Percentiles rank a stretch among this genome's conserved stretches.
These are phyloP conservation scores for Drosophila macrospina DNA, from an alignment of 2,888 invertebrate genomes.

Conservation along the genomic window DNA sequence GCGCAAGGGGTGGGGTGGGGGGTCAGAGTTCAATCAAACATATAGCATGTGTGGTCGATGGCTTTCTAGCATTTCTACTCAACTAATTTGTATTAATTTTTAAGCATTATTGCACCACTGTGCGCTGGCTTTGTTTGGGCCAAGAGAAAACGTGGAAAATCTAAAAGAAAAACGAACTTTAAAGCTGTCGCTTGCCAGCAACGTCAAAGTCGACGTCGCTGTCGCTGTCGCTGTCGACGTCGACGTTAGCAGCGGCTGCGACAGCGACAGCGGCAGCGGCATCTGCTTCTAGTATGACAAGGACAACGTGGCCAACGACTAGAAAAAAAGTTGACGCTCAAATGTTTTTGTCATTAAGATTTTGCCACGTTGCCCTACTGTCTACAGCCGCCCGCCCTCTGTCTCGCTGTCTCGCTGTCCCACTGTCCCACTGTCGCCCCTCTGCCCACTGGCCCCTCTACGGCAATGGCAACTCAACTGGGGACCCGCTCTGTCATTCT, in stretches of 20 bases:
- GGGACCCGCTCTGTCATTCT: slow-evolving; percentile 53
- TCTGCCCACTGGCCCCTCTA: background rate
- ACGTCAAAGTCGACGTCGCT: too few species aligned
- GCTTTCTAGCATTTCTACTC: too few species aligned
- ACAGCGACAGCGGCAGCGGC: background rate
- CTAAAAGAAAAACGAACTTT: slow-evolving; percentile 42
- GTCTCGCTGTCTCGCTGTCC: too few species aligned
- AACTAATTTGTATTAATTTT: slow-evolving; percentile 11
- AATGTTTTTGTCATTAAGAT: slow-evolving; percentile 80
- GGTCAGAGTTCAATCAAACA: background rate
- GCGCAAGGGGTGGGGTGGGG: too few species aligned
- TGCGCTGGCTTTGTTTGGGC: slow-evolving; percentile 26
- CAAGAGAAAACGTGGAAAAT: slow-evolving; percentile 14
- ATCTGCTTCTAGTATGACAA: slow-evolving; percentile 33
- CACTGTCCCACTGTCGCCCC: background rate
- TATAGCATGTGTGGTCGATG: background rate
- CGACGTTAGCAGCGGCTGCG: too few species aligned
- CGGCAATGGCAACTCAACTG: background rate
- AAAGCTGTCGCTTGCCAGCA: slow-evolving; percentile 32
- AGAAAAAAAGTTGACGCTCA: slow-evolving; percentile 57
- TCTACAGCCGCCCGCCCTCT: background rate
- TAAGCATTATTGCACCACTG: slow-evolving; percentile 36
- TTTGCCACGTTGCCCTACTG: slow-evolving; percentile 50
- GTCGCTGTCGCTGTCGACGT: slow-evolving; percentile 15
- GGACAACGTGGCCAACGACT: slow-evolving; percentile 42